Base-by-base conservation (phyloP, 2,113 vertebrate species). In the Zosterops lateralis region DNA sequence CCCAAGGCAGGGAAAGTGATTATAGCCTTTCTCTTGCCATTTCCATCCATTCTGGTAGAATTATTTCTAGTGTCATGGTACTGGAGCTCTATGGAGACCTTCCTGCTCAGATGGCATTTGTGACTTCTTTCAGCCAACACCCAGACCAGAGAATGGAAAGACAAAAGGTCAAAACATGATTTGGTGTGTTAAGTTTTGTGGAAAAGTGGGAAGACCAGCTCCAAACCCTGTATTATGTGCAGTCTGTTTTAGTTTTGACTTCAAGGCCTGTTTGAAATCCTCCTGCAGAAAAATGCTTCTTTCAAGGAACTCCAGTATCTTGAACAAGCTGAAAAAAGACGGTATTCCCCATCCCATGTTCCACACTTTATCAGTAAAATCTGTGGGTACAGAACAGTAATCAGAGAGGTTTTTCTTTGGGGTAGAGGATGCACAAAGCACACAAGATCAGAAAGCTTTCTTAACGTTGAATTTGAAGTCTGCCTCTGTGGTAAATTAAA, bases 231-330 rank as follows among this genome's bases (percentile, higher is more conserved):
- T 3, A 29, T 34, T 86, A 60, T 97, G 81, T 89, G 87, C 92
- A 95, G 87, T 65, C 78, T 53, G 11, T 95, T 96, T 94, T 86
- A 87, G 32, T 96, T 97, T 96, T 96, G 84, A 93, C 89, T 97
- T 97, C 94, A 97, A 93, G 93, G 89, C 58, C 93, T 87, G 47
- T 94, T 97, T 97, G 95, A 97, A 97, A 97, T 96, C 75, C 84
- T 97, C 81, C 90, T 47, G 42, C 74, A 95, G 95, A 95, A 97
- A 96, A 31, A 58, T 53, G 16, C 44, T 56, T 84, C 88, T 96
- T 86, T 95, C 87, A 94, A 96, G 80, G 92, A 95, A 79, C 38
- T 75, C 50, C 25, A 83, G 22, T 29, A 54, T 62, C 81, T 85
- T 73, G 70, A 77, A 80, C 31, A 40, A 51, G 72, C 40, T 70